Evolutionary conservation across 2,888 invertebrate genomes (phyloP).

Genomic region (Stenichneumon culpator): DNA sequence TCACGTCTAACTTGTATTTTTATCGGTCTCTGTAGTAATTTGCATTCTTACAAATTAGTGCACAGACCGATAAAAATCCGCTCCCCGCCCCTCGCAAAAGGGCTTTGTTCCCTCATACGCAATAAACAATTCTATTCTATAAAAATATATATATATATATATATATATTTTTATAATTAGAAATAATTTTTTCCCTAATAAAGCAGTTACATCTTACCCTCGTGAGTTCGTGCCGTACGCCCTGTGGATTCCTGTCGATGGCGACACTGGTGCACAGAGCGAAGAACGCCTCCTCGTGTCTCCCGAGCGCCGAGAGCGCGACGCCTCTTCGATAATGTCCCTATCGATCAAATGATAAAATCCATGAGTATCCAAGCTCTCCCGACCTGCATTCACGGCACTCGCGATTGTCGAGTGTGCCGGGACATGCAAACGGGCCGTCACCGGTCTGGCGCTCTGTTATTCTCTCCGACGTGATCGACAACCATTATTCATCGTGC

Average conservation of each 20-base stretch:
- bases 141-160: too few species aligned
- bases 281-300: constrained; percentile 87
- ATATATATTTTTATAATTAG: too few species aligned
- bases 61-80: too few species aligned
- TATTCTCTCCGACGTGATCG: neutral
- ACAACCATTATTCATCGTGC: neutral
- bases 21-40: too few species aligned
- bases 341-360: constrained; percentile 79
- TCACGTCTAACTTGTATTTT: too few species aligned
- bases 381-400: constrained; percentile 41
- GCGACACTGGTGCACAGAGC: constrained; percentile 87
- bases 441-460: constrained; percentile 33
- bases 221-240: constrained; percentile 86
- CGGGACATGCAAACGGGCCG: constrained; percentile 58
- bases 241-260: constrained; percentile 86
- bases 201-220: constrained; percentile 82
- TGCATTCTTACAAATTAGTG: too few species aligned
- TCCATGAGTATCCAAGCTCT: constrained; percentile 23
- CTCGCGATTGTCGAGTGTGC: constrained; percentile 45
- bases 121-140: too few species aligned
- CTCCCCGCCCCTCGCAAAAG: too few species aligned
- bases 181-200: too few species aligned
- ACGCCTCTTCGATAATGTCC: constrained; percentile 87
- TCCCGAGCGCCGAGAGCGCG: constrained; percentile 86
- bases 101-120: too few species aligned